Percentiles rank a stretch among this genome's conserved stretches.
Conservation (phyloP, 2,113 vertebrate genomes). For the Forbesichthys papilliferus region DNA sequence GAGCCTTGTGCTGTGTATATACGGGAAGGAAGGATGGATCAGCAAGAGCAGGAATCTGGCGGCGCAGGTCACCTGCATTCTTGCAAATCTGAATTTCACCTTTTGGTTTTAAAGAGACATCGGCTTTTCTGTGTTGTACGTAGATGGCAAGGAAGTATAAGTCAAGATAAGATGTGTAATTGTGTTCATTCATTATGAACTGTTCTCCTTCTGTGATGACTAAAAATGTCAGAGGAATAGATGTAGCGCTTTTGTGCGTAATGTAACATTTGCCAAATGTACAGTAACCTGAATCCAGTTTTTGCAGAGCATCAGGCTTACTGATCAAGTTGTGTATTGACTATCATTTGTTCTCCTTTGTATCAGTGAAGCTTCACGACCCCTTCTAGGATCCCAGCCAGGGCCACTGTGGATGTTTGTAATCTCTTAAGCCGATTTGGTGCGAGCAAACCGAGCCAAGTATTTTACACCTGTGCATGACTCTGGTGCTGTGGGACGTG, state of each 20-base stretch:
- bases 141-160: too few species aligned
- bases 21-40: neutral
- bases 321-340: neutral
- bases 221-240: slow-evolving; percentile 23
- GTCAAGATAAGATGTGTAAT: too few species aligned
- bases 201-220: slow-evolving; percentile 8
- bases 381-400: slow-evolving; percentile 15
- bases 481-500: slow-evolving; percentile 45
- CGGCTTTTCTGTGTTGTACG: too few species aligned
- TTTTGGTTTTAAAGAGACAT: too few species aligned
- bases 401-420: slow-evolving; percentile 54
- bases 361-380: slow-evolving; percentile 27
- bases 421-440: slow-evolving; percentile 68
- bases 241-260: slow-evolving; percentile 4
- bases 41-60: too few species aligned
- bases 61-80: too few species aligned
- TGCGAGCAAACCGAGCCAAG: slow-evolving; percentile 27
- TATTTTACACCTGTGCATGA: slow-evolving; percentile 38
- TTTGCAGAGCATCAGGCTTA: too few species aligned
- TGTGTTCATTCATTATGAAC: too few species aligned
- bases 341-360: slow-evolving; percentile 28
- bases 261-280: slow-evolving; percentile 12
- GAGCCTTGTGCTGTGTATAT: neutral
- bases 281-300: slow-evolving; percentile 7
- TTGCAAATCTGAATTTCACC: too few species aligned